These are phyloP conservation scores for Dallia pectoralis DNA, from an alignment of 2,797 vertebrate species.

Conservation along the genomic window DNA sequence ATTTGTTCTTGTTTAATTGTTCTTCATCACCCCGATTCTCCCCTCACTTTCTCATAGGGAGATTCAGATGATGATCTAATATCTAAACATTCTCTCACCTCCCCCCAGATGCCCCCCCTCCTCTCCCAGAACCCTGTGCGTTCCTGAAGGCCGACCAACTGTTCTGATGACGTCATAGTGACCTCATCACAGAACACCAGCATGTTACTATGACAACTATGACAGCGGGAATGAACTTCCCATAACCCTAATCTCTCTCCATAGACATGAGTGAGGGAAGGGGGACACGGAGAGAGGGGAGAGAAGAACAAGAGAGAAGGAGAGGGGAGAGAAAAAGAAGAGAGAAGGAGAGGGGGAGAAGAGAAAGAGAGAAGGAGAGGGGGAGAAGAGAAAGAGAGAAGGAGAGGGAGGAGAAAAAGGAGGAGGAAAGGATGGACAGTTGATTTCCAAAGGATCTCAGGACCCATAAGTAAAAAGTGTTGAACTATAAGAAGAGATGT, in stretches of 20 bases:
- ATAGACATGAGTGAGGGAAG: background rate
- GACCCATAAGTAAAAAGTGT: no score
- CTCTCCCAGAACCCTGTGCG: conserved; percentile 59
- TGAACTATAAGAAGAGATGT: no score
- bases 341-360: background rate
- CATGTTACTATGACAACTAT: conserved; percentile 22
- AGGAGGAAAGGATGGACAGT: background rate
- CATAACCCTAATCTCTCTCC: background rate
- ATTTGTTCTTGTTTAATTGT: no score
- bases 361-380: background rate
- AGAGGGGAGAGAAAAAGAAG: background rate
- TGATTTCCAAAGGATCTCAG: no score
- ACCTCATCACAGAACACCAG: conserved; percentile 43
- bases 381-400: no score
- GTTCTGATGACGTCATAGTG: conserved; percentile 51
- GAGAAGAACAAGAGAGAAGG: background rate
- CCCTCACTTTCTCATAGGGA: no score
- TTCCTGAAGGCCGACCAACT: conserved; percentile 70
- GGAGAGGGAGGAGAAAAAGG: background rate
- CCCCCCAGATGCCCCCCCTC: background rate
- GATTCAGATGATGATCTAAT: no score
- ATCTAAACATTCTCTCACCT: no score
- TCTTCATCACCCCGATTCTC: no score
- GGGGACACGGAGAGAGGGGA: conserved; percentile 2
- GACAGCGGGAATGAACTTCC: background rate